Percentiles rank a stretch among this genome's conserved stretches.
These are phyloP conservation scores for Hanleya hanleyi DNA, from an alignment of 2,888 invertebrate genomes.

Conservation along the genomic window DNA sequence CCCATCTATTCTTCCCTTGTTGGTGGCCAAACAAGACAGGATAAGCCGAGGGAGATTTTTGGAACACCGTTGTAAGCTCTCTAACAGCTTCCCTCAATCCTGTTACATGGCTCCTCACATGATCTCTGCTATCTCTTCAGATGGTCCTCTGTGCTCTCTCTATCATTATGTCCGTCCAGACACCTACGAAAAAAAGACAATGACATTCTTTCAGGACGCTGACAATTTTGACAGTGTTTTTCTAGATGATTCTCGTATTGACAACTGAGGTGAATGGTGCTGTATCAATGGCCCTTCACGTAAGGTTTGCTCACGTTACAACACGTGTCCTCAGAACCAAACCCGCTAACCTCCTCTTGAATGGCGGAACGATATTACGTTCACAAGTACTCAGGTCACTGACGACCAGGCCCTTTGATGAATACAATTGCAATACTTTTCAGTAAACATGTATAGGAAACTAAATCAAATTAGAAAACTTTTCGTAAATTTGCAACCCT, in stretches of 20 bases:
- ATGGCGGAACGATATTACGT: too few species aligned
- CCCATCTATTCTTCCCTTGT: constrained; percentile 5
- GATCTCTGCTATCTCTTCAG: not conserved
- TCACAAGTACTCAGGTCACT: too few species aligned
- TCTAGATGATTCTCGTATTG: not conserved
- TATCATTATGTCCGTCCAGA: not conserved
- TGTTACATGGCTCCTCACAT: too few species aligned
- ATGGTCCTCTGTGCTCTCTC: not conserved
- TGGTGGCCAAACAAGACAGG: not conserved
- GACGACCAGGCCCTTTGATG: too few species aligned
- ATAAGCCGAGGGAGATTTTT: not conserved
- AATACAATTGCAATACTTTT: too few species aligned
- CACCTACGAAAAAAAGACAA: not conserved
- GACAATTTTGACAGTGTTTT: constrained; percentile 8
- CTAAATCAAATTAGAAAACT: too few species aligned
- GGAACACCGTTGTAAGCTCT: not conserved
- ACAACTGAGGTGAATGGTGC: not conserved
- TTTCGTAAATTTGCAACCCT: too few species aligned
- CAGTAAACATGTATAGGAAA: too few species aligned
- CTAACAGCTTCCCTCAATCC: not conserved
- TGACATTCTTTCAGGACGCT: not conserved
- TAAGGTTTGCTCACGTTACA: not conserved
- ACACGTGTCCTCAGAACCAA: constrained; percentile 7
- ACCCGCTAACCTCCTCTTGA: too few species aligned
- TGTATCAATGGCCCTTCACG: not conserved